Base-by-base conservation (phyloP, 1,140 invertebrate species). In the Listronotus bonariensis region DNA sequence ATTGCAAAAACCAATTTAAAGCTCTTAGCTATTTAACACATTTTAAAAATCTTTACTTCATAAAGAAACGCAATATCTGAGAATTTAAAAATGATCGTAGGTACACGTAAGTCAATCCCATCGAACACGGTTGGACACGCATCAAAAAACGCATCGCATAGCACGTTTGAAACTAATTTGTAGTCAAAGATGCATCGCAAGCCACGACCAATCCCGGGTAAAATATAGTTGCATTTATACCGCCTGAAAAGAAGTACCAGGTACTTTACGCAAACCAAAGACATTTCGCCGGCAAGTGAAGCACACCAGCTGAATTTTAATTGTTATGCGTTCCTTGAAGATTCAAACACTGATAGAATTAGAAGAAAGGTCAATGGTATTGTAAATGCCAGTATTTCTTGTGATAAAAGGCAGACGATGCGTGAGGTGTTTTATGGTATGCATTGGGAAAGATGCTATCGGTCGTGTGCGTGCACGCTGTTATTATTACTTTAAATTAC, bases 291-390 rank as follows among this genome's bases (percentile, higher is more conserved):
- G 40, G 41, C 55, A 15, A 40, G 55, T 57, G 42, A 57, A 57
- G 55, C 55, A 57, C 55, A 45, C 55, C 12, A 45, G 20, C 55
- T 51, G 57, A 59, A 59, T 59, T 59, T 59, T 59, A 59, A 59
- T 59, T 59, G 43, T 59, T 59, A 59, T 59, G 32, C 45, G 57
- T 59, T 59, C 43, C 14, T 36, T 18, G 57, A 59, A 49, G 57
- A 59, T 59, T 31, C 43, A 51, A 59, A 59, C 43, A 51, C 43
- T 38, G 57, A 48, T 59, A 48, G 43, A 49, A 40, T 59, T 59
- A 51, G 46, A 48, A 48, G 54, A 59, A 59, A 57, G 54, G 42
- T 57, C 54, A 57, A 20, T 57, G 54, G 32, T 57, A 45, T 57
- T 57, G 54, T 57, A 45, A 57, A 57, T 46, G 42, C 54, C 20